Percentiles rank a stretch among this genome's conserved stretches.
phyloP scores from a whole-genome alignment of 1,140 invertebrate genomes.

The Drosophila rufa region DNA sequence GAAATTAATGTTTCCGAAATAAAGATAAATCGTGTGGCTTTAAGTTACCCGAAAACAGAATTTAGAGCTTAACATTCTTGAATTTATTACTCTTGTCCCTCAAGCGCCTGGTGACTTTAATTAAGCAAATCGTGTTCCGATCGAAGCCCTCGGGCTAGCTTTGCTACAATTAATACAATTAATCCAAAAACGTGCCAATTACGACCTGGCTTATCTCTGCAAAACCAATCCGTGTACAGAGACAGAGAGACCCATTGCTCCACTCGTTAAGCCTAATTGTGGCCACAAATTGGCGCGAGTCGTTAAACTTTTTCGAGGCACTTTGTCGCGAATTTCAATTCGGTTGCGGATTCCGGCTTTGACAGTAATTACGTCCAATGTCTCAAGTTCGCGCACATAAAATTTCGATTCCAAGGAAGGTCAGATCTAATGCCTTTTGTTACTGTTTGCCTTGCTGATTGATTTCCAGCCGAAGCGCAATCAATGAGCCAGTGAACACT shows the following conservation, averaged over 20 bases:
- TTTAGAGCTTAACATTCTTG: conserved; percentile 10
- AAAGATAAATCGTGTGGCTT: conserved; percentile 13
- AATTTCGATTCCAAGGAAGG: conserved; percentile 74
- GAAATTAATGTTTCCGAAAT: conserved; percentile 5
- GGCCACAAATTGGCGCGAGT: conserved; percentile 44
- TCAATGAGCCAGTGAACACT: conserved; percentile 58
- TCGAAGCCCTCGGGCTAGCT: conserved; percentile 18
- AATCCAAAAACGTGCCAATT: conserved; percentile 39
- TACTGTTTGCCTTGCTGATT: conserved; percentile 74
- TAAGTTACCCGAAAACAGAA: neutral
- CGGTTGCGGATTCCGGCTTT: conserved; percentile 59
- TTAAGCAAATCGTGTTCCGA: conserved; percentile 30
- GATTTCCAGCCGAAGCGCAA: conserved; percentile 64
- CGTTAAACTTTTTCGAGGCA: conserved; percentile 66
- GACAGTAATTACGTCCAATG: conserved; percentile 72
- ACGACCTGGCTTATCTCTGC: conserved; percentile 35
- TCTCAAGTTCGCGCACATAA: conserved; percentile 75
- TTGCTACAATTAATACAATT: conserved; percentile 26
- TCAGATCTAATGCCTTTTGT: conserved; percentile 62
- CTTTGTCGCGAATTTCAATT: conserved; percentile 50
- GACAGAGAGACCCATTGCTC: conserved; percentile 35
- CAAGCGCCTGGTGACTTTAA: conserved; percentile 15
- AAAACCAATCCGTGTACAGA: conserved; percentile 21
- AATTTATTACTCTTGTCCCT: conserved; percentile 11
- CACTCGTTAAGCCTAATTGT: conserved; percentile 52